Percentiles rank a stretch among this genome's conserved stretches.
Conservation (phyloP, 2,888 invertebrate genomes). For the Drosophila leonis region DNA sequence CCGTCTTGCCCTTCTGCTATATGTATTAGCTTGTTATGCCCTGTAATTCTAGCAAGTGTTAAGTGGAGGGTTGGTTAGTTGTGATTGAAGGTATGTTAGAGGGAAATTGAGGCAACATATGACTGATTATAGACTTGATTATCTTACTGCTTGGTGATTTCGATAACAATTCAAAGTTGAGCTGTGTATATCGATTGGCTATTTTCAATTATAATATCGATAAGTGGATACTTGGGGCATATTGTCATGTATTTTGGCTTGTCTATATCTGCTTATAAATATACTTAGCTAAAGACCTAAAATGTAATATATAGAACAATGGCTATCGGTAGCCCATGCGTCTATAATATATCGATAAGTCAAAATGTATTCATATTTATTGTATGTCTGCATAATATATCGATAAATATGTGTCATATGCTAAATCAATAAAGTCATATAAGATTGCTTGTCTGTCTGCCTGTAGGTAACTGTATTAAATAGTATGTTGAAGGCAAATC, state of each 20-base stretch:
- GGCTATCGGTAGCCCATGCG: background rate
- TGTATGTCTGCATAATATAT: too few relatives aligned
- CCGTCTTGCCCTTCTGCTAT: background rate
- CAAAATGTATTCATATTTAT: too few relatives aligned
- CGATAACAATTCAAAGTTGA: background rate
- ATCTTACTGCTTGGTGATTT: background rate
- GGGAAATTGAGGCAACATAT: background rate
- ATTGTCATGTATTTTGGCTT: too few relatives aligned
- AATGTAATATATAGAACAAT: background rate
- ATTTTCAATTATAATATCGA: too few relatives aligned
- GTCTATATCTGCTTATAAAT: too few relatives aligned
- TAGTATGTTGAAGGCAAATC: too few relatives aligned
- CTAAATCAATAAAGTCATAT: too few relatives aligned
- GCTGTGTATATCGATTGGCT: background rate
- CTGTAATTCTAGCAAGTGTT: background rate
- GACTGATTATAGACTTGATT: background rate
- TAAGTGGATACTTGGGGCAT: too few relatives aligned
- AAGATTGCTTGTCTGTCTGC: too few relatives aligned
- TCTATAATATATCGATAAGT: background rate
- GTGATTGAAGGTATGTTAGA: background rate
- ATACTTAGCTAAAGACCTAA: too few relatives aligned
- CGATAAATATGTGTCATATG: too few relatives aligned
- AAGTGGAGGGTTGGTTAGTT: background rate
- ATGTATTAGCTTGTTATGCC: constrained; percentile 3
- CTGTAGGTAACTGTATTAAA: too few relatives aligned